phyloP scores from a whole-genome alignment of 2,113 vertebrate genomes.

The Fulica atra region DNA sequence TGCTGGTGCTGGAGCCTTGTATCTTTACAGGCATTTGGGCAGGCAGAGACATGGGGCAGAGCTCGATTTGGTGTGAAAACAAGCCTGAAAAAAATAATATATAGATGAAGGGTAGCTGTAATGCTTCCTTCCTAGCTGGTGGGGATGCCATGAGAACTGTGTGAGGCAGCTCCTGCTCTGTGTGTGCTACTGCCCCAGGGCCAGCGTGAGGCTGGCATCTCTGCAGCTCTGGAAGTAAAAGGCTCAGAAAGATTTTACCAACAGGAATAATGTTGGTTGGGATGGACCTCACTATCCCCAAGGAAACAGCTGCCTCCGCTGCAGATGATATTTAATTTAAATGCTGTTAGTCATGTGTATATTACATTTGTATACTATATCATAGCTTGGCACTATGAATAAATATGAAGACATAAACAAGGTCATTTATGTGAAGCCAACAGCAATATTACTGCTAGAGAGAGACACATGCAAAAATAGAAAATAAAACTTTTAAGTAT shows the following conservation, averaged over 20 bases:
- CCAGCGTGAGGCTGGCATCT: neutral
- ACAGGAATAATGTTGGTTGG: neutral
- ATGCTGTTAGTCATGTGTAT: constrained; percentile 2
- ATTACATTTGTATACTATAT: constrained; percentile 17
- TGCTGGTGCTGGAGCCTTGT: neutral
- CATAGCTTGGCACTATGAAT: constrained; percentile 21
- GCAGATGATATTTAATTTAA: constrained; percentile 13
- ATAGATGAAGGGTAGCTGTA: neutral
- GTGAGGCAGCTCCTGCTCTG: neutral
- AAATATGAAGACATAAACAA: constrained; percentile 60
- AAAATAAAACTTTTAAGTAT: constrained; percentile 12
- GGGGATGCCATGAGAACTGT: neutral
- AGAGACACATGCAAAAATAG: neutral
- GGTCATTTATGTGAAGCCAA: constrained; percentile 39
- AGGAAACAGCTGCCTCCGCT: neutral
- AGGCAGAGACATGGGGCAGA: neutral
- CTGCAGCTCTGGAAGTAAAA: neutral
- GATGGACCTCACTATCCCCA: neutral
- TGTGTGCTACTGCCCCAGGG: neutral
- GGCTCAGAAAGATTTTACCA: neutral
- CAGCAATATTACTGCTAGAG: constrained; percentile 5
- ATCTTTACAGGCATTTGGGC: neutral
- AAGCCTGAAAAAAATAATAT: neutral
- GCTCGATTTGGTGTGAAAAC: neutral
- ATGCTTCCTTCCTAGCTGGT: neutral